Percentiles rank a stretch among this genome's conserved stretches.
phyloP scores from a whole-genome alignment of 2,797 vertebrate species.

The Myotis vivesi region DNA sequence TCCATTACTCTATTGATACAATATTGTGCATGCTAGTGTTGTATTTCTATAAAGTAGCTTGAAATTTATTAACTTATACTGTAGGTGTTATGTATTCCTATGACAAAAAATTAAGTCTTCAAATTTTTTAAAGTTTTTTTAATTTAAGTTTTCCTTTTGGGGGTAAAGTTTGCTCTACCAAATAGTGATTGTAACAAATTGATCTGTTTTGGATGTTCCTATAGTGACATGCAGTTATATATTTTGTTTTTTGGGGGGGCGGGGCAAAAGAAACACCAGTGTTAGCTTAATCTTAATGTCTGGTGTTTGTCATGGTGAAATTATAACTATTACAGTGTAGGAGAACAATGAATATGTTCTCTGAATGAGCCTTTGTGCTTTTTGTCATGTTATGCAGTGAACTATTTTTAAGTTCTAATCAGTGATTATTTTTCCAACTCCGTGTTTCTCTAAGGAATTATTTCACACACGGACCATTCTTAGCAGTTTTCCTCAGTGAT shows the following conservation, averaged over 20 bases:
- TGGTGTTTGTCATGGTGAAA: conserved; percentile 96
- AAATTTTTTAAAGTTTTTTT: conserved; percentile 90
- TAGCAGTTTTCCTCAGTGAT: conserved; percentile 98
- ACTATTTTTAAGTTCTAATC: conserved; percentile 92
- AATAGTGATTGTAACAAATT: conserved; percentile 96
- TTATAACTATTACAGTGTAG: conserved; percentile 93
- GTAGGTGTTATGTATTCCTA: conserved; percentile 99
- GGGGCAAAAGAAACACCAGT: conserved; percentile 90
- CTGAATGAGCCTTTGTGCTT: conserved; percentile 93
- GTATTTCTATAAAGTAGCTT: conserved; percentile 99
- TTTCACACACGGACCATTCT: conserved; percentile 96
- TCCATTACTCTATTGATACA: conserved; percentile 97
- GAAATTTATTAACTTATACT: conserved; percentile 98
- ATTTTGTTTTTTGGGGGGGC: conserved; percentile 87
- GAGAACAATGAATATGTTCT: conserved; percentile 88
- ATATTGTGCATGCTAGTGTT: conserved; percentile 99
- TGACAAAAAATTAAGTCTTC: conserved; percentile 92
- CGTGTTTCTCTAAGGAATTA: conserved; percentile 94
- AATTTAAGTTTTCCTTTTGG: conserved; percentile 89
- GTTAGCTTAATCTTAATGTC: conserved; percentile 95
- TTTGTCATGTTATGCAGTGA: conserved; percentile 96
- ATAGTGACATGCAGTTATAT: conserved; percentile 95
- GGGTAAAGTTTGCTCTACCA: conserved; percentile 95
- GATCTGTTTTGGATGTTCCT: conserved; percentile 95
- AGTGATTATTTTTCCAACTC: conserved; percentile 92